Base-by-base conservation (phyloP, 1,140 invertebrate species). In the Penaeus indicus region DNA sequence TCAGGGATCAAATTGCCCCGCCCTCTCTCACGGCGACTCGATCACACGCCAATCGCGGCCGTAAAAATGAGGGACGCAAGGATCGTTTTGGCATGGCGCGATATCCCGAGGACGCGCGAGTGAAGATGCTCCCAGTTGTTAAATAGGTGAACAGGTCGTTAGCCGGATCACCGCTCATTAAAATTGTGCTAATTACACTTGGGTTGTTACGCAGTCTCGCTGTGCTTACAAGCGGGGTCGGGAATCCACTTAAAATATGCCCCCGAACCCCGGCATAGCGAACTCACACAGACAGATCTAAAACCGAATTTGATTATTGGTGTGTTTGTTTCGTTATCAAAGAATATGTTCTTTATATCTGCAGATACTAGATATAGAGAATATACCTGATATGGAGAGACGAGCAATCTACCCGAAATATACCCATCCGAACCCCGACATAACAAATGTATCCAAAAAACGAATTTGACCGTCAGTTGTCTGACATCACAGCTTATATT, bases 111-210 rank as follows among this genome's bases (percentile, higher is more conserved):
- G 42, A 69, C 82, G 82, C 82, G 25, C 64, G 63, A 69, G 63
- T 84, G 82, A 84, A 84, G 82, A 69, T 69, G 63, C 82, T 69
- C 62, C 64, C 82, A 25, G 82, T 84, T 84, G 82, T 84, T 84
- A 84, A 84, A 84, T 84, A 69, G 82, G 82, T 84, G 82, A 84
- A 84, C 82, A 84, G 63, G 62, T 84, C 82, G 82, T 84, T 84
- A 84, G 25, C 82, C 82, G 63, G 82, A 84, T 84, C 82, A 84
- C 63, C 38, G 82, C 82, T 84, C 82, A 84, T 84, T 84, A 84
- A 84, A 84, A 84, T 84, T 84, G 82, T 84, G 82, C 82, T 84
- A 84, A 84, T 84, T 84, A 84, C 82, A 84, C 82, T 84, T n/a
- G 63, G 82, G 63, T 84, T 84, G 82, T 84, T 84, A 84, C 82